Base-by-base conservation (phyloP, 2,888 invertebrate genomes). In the Drosophila mayaguana region DNA sequence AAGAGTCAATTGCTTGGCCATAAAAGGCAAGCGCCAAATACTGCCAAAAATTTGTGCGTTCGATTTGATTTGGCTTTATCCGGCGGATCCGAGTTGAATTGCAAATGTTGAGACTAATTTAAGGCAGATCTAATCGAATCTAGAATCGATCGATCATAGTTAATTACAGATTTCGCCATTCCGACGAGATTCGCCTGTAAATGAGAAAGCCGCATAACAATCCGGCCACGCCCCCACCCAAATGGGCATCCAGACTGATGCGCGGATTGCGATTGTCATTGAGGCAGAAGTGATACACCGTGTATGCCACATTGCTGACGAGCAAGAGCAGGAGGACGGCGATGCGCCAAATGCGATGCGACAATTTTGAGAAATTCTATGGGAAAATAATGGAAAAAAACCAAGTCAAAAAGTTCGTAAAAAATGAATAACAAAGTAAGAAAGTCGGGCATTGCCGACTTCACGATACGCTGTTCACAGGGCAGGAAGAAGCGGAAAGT, bases 191-290 rank as follows among this genome's bases (percentile, higher is more conserved):
- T 32, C 75, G 64, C 8, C 67, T 67, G 65, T 78, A 89, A 0
- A 78, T 56, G 16, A 89, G 22, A 54, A 89, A 84, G 6, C 92
- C 91, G 56, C 81, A 63, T 14, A 90, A 85, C 8, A 96, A 93
- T 0, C 96, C 96, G 1, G 95, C 94, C 1, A 95, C 90, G 4
- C 96, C 96, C 6, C 96, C 96, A 8, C 95, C 94, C 18, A 94
- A 93, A 89, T 96, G 96, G 7, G 96, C 96, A 1, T 95, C 94
- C 94, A 96, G 95, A 45, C 96, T 96, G 70, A 96, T 94, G 40
- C 93, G 92, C 16, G 94, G 94, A 78, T 90, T 84, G n/a, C 63
- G 75, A 88, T 93, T 93, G 45, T 92, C 91, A 70, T 92, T 92
- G 46, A 91, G 83, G 78, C 91, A 90, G 60, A 92, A 92, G 78